These are phyloP conservation scores for Notolabrus celidotus DNA, from an alignment of 2,797 vertebrate species.

Conservation along the genomic window DNA sequence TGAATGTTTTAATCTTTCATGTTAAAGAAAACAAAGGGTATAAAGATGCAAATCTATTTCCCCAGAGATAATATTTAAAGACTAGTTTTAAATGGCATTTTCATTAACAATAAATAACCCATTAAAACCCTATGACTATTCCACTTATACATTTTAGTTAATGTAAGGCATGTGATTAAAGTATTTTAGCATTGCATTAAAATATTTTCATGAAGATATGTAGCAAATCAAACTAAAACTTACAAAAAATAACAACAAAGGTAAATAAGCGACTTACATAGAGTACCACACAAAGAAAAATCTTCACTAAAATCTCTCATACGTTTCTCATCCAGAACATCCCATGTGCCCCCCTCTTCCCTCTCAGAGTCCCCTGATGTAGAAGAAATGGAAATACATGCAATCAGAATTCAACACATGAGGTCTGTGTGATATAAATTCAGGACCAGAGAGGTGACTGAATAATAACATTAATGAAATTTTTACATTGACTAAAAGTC, in stretches of 20 bases:
- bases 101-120: too few species aligned
- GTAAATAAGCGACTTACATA: not conserved
- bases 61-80: not conserved
- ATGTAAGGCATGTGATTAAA: not conserved
- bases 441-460: constrained; percentile 81
- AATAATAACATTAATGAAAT: constrained; percentile 86
- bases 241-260: not conserved
- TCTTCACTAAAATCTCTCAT: constrained; percentile 39
- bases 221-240: not conserved
- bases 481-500: constrained; percentile 85
- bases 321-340: constrained; percentile 46
- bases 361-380: constrained; percentile 70
- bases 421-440: constrained; percentile 80
- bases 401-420: constrained; percentile 82
- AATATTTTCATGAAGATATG: not conserved
- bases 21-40: too few species aligned
- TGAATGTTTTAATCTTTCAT: too few species aligned
- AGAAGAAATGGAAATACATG: constrained; percentile 77
- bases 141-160: not conserved
- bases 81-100: not conserved
- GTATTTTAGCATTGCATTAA: not conserved
- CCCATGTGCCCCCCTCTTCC: constrained; percentile 41
- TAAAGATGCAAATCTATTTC: too few species aligned
- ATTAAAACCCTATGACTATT: too few species aligned
- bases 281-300: constrained; percentile 22